Base-by-base conservation (phyloP, 2,113 vertebrate genomes). In the Channa maculata region DNA sequence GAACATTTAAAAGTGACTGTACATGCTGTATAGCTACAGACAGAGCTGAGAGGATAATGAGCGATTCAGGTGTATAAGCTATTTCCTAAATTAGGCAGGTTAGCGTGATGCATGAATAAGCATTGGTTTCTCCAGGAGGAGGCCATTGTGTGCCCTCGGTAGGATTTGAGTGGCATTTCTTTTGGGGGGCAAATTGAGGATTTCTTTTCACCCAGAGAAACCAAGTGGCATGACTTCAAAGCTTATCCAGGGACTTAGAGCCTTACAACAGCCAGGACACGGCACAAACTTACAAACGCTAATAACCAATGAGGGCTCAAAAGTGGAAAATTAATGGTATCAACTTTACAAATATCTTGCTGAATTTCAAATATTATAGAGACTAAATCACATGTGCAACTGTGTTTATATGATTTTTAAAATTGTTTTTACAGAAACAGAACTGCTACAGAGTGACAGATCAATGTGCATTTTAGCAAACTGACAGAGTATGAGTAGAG, bases 201-300 rank as follows among this genome's bases (percentile, higher is more conserved):
- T 83, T 86, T 84, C 84, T 90, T 88, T 92, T 91, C 82, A 90
- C 80, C 62, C 80, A 65, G 75, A 84, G 79, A 91, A 93, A 90
- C 83, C 86, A 91, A 92, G 86, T 91, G 88, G 85, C 90, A 91
- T 80, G 69, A 87, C 90, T 89, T 91, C 92, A 92, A 91, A 93
- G 91, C 82, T 79, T 73, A 57, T 86, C 81, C 75, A 66, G 65
- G 65, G 88, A 87, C 80, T 91, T 86, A 84, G 45, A 75, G 73
- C 64, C 83, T 71, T 65, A 65, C 62, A 81, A 67, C 74, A 81
- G 60, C 73, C 70, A 75, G 79, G 77, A 69, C 75, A 80, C 33
- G 5, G 37, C 57, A 72, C 77, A 80, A 67, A 77, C 68, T 72
- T 65, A 65, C 60, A 77, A 61, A 77, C 74, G 68, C 55, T 75